Evolutionary conservation across 37 sponge, comb jelly and placozoan genomes (phyloP).

Genomic region (Axinella damicornis): DNA sequence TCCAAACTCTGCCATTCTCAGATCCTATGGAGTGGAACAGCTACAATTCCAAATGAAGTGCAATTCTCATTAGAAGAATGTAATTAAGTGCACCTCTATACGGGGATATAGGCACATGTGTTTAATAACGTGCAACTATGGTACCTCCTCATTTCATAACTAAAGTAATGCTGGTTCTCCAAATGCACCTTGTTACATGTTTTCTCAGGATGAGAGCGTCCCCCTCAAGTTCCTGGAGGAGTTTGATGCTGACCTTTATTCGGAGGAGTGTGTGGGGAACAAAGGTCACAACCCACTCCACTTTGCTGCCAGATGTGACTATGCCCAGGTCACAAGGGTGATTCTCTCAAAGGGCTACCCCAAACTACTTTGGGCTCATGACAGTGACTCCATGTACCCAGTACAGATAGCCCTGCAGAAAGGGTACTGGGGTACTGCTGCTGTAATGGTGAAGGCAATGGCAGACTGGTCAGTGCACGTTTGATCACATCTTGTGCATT

Average conservation of each 20-base stretch:
- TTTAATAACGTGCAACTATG: too few species aligned
- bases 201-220: neutral
- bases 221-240: neutral
- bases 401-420: neutral
- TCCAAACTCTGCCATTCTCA: too few species aligned
- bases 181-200: too few species aligned
- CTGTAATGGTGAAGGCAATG: neutral
- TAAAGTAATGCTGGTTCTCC: too few species aligned
- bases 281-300: slow-evolving; percentile 2
- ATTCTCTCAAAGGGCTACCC: neutral
- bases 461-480: neutral
- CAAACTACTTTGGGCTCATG: neutral
- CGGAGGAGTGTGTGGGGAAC: neutral
- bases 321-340: neutral
- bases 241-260: neutral
- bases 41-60: too few species aligned
- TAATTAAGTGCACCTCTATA: too few species aligned
- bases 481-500: too few species aligned
- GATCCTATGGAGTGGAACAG: too few species aligned
- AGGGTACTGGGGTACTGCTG: neutral
- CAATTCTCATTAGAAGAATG: too few species aligned
- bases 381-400: neutral
- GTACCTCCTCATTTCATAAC: too few species aligned
- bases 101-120: too few species aligned
- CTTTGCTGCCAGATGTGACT: neutral